Conservation (phyloP, 2,113 vertebrate genomes). For the Lepidothrix coronata region DNA sequence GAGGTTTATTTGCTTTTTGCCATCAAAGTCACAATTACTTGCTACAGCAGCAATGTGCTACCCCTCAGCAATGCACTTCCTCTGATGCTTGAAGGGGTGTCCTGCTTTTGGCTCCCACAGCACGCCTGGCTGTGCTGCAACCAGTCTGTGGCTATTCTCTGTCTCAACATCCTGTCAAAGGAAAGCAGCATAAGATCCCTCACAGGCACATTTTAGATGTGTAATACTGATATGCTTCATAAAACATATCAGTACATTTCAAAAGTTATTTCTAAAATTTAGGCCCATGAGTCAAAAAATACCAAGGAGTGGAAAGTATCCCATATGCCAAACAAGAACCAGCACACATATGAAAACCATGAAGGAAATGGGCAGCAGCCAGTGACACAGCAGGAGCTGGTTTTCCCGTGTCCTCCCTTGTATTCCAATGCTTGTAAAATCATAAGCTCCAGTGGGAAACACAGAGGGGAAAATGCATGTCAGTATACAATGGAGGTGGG, state of each 20-base stretch:
- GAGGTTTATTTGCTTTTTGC: neutral
- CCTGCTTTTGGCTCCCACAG: neutral
- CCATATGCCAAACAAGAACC: neutral
- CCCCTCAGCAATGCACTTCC: neutral
- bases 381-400: neutral
- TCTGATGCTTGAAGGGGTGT: neutral
- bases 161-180: conserved; percentile 5
- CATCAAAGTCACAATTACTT: neutral
- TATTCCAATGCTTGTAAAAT: neutral
- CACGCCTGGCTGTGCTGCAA: neutral
- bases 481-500: neutral
- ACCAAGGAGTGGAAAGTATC: neutral
- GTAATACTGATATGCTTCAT: neutral
- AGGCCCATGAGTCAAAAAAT: neutral
- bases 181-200: neutral
- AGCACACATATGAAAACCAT: neutral
- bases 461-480: neutral
- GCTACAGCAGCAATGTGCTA: neutral
- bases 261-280: conserved; percentile 5
- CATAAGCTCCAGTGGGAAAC: neutral
- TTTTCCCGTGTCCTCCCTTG: neutral
- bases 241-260: conserved; percentile 10
- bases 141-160: neutral
- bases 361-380: neutral
- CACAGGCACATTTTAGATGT: neutral